These are phyloP conservation scores for Tipula helvola DNA, from an alignment of 2,888 invertebrate species.

Conservation along the genomic window DNA sequence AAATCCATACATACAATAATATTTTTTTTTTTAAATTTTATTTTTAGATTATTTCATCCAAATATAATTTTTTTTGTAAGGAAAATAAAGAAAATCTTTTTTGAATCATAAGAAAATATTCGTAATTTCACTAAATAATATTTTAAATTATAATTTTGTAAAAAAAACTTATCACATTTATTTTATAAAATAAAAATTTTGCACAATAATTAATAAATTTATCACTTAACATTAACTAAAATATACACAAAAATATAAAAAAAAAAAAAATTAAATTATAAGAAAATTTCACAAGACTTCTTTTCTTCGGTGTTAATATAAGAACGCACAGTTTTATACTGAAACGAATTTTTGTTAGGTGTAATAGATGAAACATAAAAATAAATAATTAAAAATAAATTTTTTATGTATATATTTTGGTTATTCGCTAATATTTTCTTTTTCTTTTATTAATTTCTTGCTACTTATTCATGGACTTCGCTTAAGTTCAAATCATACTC, in stretches of 20 bases:
- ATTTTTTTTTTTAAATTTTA: neutral
- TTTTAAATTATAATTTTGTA: neutral
- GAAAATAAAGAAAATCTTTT: neutral
- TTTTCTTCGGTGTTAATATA: neutral
- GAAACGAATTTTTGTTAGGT: neutral
- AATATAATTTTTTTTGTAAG: neutral
- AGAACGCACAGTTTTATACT: slow-evolving; percentile 4
- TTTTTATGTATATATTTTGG: neutral
- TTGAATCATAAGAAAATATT: neutral
- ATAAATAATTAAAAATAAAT: neutral
- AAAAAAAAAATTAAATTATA: neutral
- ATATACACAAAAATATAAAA: neutral
- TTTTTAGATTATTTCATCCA: slow-evolving; percentile 4
- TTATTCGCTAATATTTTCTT: neutral
- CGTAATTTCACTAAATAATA: neutral
- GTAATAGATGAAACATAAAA: neutral
- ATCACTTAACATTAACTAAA: neutral
- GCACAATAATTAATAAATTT: neutral
- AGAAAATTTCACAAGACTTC: neutral
- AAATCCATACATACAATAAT: neutral
- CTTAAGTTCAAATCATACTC: neutral
- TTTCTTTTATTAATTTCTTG: neutral
- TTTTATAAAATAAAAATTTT: neutral
- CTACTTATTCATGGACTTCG: neutral
- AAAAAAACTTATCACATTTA: neutral